Conservation (phyloP, 2,113 vertebrate genomes). For the Rousettus leschenaultii region DNA sequence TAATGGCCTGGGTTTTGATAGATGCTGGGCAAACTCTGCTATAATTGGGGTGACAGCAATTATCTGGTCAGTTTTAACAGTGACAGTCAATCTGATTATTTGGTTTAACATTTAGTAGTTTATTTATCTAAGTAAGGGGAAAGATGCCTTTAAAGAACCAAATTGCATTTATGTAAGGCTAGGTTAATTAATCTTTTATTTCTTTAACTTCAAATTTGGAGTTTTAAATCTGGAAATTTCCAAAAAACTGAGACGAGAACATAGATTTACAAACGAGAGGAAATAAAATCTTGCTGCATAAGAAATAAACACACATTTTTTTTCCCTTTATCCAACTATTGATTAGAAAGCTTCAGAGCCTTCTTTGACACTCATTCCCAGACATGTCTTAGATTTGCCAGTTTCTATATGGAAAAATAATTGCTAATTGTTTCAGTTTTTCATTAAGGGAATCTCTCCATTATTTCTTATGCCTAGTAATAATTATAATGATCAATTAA, state of each 20-base stretch:
- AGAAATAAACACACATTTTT: background rate
- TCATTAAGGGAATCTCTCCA: background rate
- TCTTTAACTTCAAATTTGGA: background rate
- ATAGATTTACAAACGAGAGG: constrained; percentile 4
- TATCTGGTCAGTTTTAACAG: background rate
- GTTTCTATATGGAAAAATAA: constrained; percentile 26
- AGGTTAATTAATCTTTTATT: background rate
- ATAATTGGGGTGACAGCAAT: background rate
- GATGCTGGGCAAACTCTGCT: background rate
- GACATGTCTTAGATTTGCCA: background rate
- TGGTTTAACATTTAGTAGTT: background rate
- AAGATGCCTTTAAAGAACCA: background rate
- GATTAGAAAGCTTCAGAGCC: background rate
- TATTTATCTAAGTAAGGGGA: background rate
- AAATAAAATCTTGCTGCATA: background rate
- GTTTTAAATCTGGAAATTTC: background rate
- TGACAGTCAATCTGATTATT: background rate
- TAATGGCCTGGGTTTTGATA: background rate
- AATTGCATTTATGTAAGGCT: background rate
- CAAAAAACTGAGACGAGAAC: background rate
- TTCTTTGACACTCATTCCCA: background rate
- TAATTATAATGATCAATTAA: background rate
- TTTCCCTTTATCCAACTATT: background rate
- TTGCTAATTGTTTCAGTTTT: background rate
- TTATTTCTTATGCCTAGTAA: background rate